Base-by-base conservation (phyloP, 2,888 invertebrate genomes). In the Muschampia plurimacula region DNA sequence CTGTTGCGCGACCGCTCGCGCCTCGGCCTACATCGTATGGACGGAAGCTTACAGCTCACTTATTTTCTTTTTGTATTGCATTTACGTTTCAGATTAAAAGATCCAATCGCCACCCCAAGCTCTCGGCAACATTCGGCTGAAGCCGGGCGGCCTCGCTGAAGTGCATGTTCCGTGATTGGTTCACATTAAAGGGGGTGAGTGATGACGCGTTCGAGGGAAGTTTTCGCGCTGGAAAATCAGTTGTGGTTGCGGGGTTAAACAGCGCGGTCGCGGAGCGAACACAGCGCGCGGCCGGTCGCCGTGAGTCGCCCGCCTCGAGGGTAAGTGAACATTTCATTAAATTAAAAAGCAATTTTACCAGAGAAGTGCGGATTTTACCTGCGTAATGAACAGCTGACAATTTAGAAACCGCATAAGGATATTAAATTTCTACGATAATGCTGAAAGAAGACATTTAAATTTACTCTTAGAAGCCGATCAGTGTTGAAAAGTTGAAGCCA, bases 1-100 rank as follows among this genome's bases (percentile, higher is more conserved):
- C 92, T 93, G 93, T 92, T 93, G 92, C 90, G 78, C 83, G 52
- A 15, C 74, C 77, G 75, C 75, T 76, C 75, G 74, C 75, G 76
- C 78, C 79, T 81, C 81, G 82, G 83, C 83, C 83, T 83, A 85
- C 84, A 87, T 85, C 84, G 84, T 83, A 84, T 83, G 85, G 82
- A 83, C 85, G 86, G 84, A 88, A 83, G 86, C 89, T 89, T 86
- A 86, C 86, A 84, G 84, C 84, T 82, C 83, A 78, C 83, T 88
- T 87, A 87, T 89, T 89, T 90, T 89, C 89, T 90, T 93, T 92
- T 91, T 92, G 85, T 88, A 88, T 72, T 93, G 93, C 93, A 92
- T 93, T 94, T 92, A 88, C 91, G 90, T 92, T 93, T 89, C 89
- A 92, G 92, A 93, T 94, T 94, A 94, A 92, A 92, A 92, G 91